Conservation (phyloP, 1,140 invertebrate species). For the Dendrolimus kikuchii region DNA sequence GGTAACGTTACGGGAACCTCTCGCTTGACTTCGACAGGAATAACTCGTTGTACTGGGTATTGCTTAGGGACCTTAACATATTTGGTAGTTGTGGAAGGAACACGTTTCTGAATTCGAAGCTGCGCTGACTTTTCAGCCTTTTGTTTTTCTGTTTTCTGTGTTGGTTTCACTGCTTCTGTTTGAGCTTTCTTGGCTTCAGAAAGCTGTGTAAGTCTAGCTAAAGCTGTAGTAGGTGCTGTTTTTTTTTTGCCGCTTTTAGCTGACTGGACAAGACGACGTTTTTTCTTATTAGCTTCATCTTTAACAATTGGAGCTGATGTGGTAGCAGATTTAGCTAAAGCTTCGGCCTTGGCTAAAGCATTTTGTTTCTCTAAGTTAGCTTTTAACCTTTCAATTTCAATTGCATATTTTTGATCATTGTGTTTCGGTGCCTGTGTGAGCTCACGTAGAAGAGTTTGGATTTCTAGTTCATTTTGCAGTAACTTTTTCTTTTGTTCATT, state of each 20-base stretch:
- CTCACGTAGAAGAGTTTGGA: slow-evolving; percentile 12
- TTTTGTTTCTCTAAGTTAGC: slow-evolving; percentile 30
- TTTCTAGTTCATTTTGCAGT: slow-evolving; percentile 7
- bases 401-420: slow-evolving; percentile 26
- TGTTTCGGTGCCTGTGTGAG: slow-evolving; percentile 30
- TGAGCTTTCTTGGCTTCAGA: slow-evolving; percentile 12
- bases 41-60: slow-evolving; percentile 15
- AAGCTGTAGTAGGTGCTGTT: no score
- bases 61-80: slow-evolving; percentile 21
- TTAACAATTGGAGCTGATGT: slow-evolving; percentile 22
- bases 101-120: slow-evolving; percentile 19
- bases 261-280: slow-evolving; percentile 18
- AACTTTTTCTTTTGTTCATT: slow-evolving; percentile 13
- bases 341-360: slow-evolving; percentile 22
- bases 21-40: slow-evolving; percentile 22
- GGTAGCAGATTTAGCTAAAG: slow-evolving; percentile 24
- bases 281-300: slow-evolving; percentile 25
- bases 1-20: slow-evolving; percentile 21
- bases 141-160: slow-evolving; percentile 20
- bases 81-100: slow-evolving; percentile 12
- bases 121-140: slow-evolving; percentile 21
- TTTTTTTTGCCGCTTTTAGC: not conserved
- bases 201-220: not conserved
- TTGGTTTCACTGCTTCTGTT: slow-evolving; percentile 25
- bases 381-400: slow-evolving; percentile 28